Conservation (phyloP, 2,888 invertebrate genomes). For the Rhagonycha fulva region DNA sequence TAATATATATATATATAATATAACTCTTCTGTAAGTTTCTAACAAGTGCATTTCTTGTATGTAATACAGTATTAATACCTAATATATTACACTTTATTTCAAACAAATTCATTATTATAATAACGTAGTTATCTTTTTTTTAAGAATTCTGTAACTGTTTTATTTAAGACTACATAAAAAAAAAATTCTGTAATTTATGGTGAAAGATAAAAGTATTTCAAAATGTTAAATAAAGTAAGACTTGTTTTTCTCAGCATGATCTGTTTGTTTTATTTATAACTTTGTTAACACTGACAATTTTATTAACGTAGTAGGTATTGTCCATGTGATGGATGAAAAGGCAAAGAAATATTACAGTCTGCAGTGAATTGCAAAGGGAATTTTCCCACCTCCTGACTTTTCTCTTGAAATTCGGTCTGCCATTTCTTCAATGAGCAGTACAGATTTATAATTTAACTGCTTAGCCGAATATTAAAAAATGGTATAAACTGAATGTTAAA, state of each 20-base stretch:
- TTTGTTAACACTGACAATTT: too few species aligned
- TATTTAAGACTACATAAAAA: background rate
- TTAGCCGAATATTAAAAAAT: too few species aligned
- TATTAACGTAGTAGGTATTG: too few species aligned
- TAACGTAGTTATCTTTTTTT: conserved; percentile 1
- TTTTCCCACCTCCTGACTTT: too few species aligned
- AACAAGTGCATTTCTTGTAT: conserved; percentile 89
- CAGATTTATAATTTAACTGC: too few species aligned
- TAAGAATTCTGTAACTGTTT: background rate
- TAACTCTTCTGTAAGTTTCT: conserved; percentile 86
- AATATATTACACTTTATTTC: conserved; percentile 29
- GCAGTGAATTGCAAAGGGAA: too few species aligned
- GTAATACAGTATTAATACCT: conserved; percentile 83
- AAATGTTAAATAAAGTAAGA: conserved; percentile 2
- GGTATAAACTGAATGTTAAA: too few species aligned
- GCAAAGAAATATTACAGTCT: too few species aligned
- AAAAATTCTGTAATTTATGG: conserved; percentile 1
- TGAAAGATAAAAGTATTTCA: background rate
- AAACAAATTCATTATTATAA: conserved; percentile 21
- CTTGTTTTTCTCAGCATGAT: conserved; percentile 3
- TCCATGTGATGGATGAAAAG: too few species aligned
- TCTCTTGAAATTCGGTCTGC: too few species aligned
- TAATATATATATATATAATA: conserved; percentile 40
- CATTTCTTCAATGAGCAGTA: too few species aligned
- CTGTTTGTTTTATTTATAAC: background rate